A percentile compares a stretch with the other conserved stretches of the same genome.
Evolutionary conservation across 2,797 vertebrate genomes (phyloP).

Genomic region (Sebastes melanostomus): DNA sequence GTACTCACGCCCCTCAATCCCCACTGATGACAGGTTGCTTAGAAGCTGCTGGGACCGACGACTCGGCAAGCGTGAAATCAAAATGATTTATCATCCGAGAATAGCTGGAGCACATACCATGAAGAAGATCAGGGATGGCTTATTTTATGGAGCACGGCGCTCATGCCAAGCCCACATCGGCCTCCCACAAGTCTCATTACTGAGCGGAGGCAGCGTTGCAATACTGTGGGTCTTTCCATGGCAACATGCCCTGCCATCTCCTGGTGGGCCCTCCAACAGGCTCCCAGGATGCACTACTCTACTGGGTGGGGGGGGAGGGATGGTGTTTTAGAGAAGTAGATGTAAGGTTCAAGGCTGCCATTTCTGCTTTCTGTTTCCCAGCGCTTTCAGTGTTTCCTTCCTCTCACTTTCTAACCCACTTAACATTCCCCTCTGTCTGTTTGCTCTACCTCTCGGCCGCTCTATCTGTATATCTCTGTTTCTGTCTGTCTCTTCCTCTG

Average conservation of each 20-base stretch:
- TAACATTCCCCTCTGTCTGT: slow-evolving; percentile 40
- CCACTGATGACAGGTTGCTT: slow-evolving; percentile 61
- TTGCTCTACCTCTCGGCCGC: slow-evolving; percentile 13
- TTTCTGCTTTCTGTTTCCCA: neutral
- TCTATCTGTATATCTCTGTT: slow-evolving; percentile 28
- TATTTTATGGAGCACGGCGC: slow-evolving; percentile 29
- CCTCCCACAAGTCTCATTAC: slow-evolving; percentile 62
- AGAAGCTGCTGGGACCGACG: slow-evolving; percentile 35
- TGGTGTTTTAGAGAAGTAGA: neutral
- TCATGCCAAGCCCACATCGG: slow-evolving; percentile 64
- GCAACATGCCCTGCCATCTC: slow-evolving; percentile 38
- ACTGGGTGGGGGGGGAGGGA: neutral
- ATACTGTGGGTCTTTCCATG: slow-evolving; percentile 45
- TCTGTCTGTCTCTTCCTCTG: slow-evolving; percentile 18
- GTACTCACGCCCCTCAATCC: slow-evolving; percentile 33
- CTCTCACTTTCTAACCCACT: slow-evolving; percentile 40
- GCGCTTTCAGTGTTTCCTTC: slow-evolving; percentile 8
- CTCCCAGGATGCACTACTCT: slow-evolving; percentile 35
- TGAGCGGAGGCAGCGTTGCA: slow-evolving; percentile 40
- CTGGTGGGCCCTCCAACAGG: slow-evolving; percentile 16
- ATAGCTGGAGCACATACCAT: slow-evolving; percentile 64
- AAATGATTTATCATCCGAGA: slow-evolving; percentile 76
- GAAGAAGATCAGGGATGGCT: slow-evolving; percentile 49
- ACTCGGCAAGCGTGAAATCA: slow-evolving; percentile 64
- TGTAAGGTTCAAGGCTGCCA: neutral